Evolutionary conservation across 2,797 vertebrate species (phyloP).

Genomic region (Oryzias sinensis): DNA sequence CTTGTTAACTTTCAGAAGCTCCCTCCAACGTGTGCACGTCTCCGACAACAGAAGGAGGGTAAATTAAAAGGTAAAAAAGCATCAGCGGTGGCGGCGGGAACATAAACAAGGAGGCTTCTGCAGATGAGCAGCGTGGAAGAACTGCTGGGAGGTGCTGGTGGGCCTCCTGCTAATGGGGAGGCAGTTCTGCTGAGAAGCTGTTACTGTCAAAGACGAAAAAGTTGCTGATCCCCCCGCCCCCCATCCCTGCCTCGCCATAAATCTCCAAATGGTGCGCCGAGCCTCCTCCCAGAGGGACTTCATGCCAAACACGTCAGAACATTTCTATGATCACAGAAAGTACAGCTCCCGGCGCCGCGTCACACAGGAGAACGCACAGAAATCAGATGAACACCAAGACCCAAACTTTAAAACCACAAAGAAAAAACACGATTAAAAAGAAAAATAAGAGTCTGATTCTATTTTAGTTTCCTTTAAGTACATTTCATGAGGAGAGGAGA

Average conservation of each 20-base stretch:
- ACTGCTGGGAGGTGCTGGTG: conserved; percentile 33
- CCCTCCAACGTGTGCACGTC: conserved; percentile 6
- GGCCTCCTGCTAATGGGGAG: conserved; percentile 40
- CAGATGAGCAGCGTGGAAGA: conserved; percentile 32
- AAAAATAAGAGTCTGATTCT: too few relatives aligned
- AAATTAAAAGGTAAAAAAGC: neutral
- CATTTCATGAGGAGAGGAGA: too few relatives aligned
- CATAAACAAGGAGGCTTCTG: conserved; percentile 13
- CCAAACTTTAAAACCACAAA: conserved; percentile 13
- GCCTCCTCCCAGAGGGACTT: conserved; percentile 18
- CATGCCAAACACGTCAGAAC: conserved; percentile 11
- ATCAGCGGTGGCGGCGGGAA: neutral
- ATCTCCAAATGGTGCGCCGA: conserved; percentile 33
- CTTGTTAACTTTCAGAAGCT: conserved; percentile 28
- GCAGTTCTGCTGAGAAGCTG: conserved; percentile 41
- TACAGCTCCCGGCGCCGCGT: neutral
- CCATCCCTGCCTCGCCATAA: conserved; percentile 28
- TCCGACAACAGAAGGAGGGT: conserved; percentile 5
- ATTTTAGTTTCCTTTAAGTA: too few relatives aligned
- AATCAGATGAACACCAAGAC: conserved; percentile 7
- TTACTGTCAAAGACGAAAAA: conserved; percentile 60
- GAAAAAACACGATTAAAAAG: neutral
- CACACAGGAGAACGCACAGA: neutral
- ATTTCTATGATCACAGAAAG: conserved; percentile 23
- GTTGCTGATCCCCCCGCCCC: conserved; percentile 19